Conservation (phyloP, 2,113 vertebrate species). For the Atractosteus spatula region DNA sequence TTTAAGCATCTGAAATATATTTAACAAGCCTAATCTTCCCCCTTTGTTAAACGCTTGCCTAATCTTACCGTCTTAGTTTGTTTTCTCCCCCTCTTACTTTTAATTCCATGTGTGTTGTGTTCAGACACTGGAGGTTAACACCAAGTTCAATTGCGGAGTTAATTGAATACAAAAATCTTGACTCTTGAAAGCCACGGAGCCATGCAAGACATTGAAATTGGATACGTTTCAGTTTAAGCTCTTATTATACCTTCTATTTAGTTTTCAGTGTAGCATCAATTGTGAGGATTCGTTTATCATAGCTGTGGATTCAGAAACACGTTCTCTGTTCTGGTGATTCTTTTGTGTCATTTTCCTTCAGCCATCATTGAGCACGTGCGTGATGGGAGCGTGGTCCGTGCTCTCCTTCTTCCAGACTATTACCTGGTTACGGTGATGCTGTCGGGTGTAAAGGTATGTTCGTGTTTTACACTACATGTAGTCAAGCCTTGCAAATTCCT, state of each 20-base stretch:
- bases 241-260: neutral
- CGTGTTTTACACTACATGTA: too few species aligned
- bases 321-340: neutral
- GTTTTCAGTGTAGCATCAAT: too few species aligned
- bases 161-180: neutral
- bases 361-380: constrained; percentile 96
- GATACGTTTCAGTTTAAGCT: neutral
- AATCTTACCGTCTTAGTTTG: neutral
- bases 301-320: too few species aligned
- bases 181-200: neutral
- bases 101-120: neutral
- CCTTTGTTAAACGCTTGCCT: neutral
- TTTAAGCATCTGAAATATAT: neutral
- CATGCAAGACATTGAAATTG: neutral
- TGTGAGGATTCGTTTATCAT: neutral
- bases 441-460: constrained; percentile 91
- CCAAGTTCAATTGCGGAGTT: neutral
- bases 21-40: neutral
- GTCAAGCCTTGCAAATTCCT: too few species aligned
- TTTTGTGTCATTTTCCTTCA: constrained; percentile 40
- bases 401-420: constrained; percentile 88
- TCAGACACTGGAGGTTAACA: neutral
- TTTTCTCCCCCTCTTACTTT: neutral
- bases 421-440: constrained; percentile 96
- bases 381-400: constrained; percentile 89